A percentile compares a stretch with the other conserved stretches of the same genome.
Evolutionary conservation across 1,140 invertebrate genomes (phyloP).

Genomic region (Drosophila virilis): DNA sequence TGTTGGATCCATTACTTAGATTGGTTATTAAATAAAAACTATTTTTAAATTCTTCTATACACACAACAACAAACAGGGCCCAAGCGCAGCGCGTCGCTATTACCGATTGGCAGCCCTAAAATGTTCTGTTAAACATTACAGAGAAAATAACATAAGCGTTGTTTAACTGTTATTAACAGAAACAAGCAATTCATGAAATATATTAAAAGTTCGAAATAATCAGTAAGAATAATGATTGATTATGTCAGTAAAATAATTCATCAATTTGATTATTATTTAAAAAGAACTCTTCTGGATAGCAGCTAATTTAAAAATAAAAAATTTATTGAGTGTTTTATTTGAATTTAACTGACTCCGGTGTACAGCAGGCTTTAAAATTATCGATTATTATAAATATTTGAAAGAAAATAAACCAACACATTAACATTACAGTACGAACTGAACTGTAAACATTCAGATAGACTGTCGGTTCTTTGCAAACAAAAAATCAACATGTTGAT

Average conservation of each 20-base stretch:
- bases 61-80: constrained; percentile 3
- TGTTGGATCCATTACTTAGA: constrained; percentile 20
- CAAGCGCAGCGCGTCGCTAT: constrained; percentile 48
- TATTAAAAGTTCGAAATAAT: too few species aligned
- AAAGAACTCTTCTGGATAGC: too few species aligned
- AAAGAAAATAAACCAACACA: neutral
- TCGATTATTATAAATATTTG: neutral
- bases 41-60: neutral
- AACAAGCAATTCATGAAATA: too few species aligned
- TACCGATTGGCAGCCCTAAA: constrained; percentile 1
- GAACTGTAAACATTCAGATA: neutral
- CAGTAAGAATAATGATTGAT: too few species aligned
- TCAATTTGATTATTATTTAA: too few species aligned
- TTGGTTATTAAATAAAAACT: neutral
- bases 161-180: too few species aligned
- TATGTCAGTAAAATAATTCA: too few species aligned
- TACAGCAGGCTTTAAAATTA: neutral
- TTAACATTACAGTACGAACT: neutral
- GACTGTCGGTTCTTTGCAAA: neutral
- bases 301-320: too few species aligned
- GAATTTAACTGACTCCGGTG: neutral
- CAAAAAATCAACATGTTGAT: neutral
- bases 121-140: constrained; percentile 2
- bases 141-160: too few species aligned
- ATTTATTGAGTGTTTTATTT: neutral